These are phyloP conservation scores for Columba guinea DNA, from an alignment of 2,797 vertebrate genomes.

Conservation along the genomic window DNA sequence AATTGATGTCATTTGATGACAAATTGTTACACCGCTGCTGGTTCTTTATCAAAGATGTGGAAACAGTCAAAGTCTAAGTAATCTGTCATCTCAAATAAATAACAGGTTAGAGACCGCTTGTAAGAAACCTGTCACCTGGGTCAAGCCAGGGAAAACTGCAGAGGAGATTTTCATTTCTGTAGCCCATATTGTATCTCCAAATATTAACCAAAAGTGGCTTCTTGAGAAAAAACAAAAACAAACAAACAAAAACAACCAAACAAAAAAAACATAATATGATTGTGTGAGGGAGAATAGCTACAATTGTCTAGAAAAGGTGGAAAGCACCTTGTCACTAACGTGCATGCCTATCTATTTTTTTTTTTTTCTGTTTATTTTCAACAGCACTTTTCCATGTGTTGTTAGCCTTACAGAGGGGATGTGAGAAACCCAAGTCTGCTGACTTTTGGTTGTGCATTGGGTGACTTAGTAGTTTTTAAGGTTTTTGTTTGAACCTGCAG, in stretches of 20 bases:
- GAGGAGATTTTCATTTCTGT: neutral
- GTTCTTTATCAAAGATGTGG: neutral
- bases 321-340: neutral
- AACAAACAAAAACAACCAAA: no score
- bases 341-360: neutral
- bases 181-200: neutral
- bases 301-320: neutral
- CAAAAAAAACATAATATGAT: neutral
- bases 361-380: neutral
- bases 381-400: neutral
- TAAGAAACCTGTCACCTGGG: neutral
- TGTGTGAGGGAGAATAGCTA: neutral
- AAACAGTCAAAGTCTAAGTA: neutral
- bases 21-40: neutral
- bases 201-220: neutral
- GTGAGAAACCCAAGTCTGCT: neutral
- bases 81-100: neutral
- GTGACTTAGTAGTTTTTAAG: neutral
- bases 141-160: neutral
- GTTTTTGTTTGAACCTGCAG: neutral
- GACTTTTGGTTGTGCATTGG: neutral
- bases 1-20: neutral
- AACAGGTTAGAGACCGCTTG: neutral
- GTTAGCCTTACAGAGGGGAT: neutral
- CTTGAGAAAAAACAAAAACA: neutral